Evolutionary conservation across 2,888 invertebrate species (phyloP), one percentile per base, ranked within the genome.

Genomic region (Morpho achilles): DNA sequence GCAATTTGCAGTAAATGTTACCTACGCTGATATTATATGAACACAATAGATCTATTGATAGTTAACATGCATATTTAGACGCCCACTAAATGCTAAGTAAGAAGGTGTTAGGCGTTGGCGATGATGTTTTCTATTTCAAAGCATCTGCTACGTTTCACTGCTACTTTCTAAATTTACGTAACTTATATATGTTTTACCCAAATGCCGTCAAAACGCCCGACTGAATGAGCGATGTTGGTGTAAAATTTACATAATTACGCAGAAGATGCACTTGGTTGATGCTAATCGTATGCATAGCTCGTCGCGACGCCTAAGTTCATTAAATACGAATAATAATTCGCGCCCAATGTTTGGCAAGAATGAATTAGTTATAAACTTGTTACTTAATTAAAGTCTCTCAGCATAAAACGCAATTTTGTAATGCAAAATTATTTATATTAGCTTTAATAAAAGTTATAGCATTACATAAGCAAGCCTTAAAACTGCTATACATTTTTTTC

Each of bases 231-330:
- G 69, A 73, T 75, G 80, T 73, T 76, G 74, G 74, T 67, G 69
- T 64, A 62, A 66, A 68, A 78, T 84, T 79, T 76, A 70, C 82
- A 86, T 87, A 82, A 80, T 83, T 81, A 77, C 74, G 73, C 75
- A 79, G 80, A 74, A 76, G 78, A 80, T 81, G 79, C 79, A 77
- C 74, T 78, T 67, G 66, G 66, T 67, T 67, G 69, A 70, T 70
- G 72, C 64, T 81, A 83, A 83, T 81, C 69, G 68, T 78, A 82
- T 80, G 79, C 80, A 77, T 75, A 75, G 75, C 74, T 68, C 72
- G 69, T 67, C 73, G 71, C 70, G 64, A 70, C 74, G 70, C 67
- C 72, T 72, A 68, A 72, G 69, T 70, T 73, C 68, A 71, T 71
- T 76, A 76, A 75, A 76, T 78, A 74, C 70, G 58, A 62, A 65